Conservation (phyloP, 2,113 vertebrate species). For the Cottus gobio region DNA sequence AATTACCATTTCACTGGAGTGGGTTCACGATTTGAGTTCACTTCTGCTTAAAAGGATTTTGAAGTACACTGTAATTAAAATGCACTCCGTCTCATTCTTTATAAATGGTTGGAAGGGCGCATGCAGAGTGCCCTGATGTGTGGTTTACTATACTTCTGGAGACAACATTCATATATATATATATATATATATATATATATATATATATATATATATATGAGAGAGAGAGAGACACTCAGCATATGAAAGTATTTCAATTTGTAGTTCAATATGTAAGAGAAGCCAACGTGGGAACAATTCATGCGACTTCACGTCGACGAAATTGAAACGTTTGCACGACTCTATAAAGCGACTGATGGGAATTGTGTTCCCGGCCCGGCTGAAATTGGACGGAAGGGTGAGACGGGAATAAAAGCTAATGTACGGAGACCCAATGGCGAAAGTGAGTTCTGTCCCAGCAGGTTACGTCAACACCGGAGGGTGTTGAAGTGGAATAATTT, state of each 20-base stretch:
- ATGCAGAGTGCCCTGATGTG: slow-evolving; percentile 54
- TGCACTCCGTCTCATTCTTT: slow-evolving; percentile 61
- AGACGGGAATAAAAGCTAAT: slow-evolving; percentile 12
- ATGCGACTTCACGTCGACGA: not conserved
- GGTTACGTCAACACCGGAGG: not conserved
- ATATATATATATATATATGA: too few relatives aligned
- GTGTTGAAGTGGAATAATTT: not conserved
- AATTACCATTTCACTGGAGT: slow-evolving; percentile 70
- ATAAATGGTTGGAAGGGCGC: slow-evolving; percentile 51
- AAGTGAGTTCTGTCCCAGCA: not conserved
- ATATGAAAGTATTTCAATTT: not conserved
- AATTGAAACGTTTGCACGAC: not conserved
- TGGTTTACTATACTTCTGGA: slow-evolving; percentile 11
- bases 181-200: too few relatives aligned
- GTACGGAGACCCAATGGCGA: not conserved
- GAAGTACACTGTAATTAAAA: slow-evolving; percentile 77
- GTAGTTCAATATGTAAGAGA: not conserved
- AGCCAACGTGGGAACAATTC: not conserved
- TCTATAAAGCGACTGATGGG: not conserved
- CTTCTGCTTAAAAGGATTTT: slow-evolving; percentile 74
- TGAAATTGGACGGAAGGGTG: not conserved
- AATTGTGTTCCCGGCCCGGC: not conserved
- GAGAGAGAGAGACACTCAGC: not conserved
- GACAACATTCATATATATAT: too few relatives aligned
- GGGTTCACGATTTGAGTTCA: slow-evolving; percentile 69